These are phyloP conservation scores for Sorex fumeus DNA, from an alignment of 2,113 vertebrate genomes.

Conservation along the genomic window DNA sequence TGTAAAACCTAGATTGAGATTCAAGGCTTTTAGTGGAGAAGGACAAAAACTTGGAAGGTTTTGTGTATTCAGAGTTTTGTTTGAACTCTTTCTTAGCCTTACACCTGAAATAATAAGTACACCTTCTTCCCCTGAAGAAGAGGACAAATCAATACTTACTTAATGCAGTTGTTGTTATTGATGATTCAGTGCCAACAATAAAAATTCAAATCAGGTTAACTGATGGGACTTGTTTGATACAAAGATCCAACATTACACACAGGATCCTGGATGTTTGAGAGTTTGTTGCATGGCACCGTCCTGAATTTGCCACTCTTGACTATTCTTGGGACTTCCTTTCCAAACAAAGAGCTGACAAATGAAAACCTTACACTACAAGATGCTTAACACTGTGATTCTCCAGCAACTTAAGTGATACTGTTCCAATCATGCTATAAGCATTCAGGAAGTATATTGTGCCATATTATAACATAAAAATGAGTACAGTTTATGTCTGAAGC, in stretches of 20 bases:
- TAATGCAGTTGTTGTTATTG: slow-evolving; percentile 87
- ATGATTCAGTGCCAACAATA: slow-evolving; percentile 90
- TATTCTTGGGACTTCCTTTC: slow-evolving; percentile 92
- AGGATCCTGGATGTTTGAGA: slow-evolving; percentile 91
- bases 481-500: too few relatives aligned
- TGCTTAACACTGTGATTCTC: slow-evolving; percentile 93
- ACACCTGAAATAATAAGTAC: slow-evolving; percentile 93
- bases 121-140: slow-evolving; percentile 92
- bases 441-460: slow-evolving; percentile 65
- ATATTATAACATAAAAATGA: slow-evolving; percentile 65
- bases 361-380: slow-evolving; percentile 91
- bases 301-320: slow-evolving; percentile 89
- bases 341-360: slow-evolving; percentile 91
- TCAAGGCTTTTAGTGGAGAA: slow-evolving; percentile 93
- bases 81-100: slow-evolving; percentile 84
- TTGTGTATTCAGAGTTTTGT: background rate
- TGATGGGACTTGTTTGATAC: slow-evolving; percentile 91
- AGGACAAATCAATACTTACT: slow-evolving; percentile 91
- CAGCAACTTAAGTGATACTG: slow-evolving; percentile 89
- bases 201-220: slow-evolving; percentile 92
- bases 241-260: slow-evolving; percentile 92
- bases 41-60: slow-evolving; percentile 93
- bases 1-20: slow-evolving; percentile 89
- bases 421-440: slow-evolving; percentile 17
- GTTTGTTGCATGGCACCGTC: slow-evolving; percentile 90